Base-by-base conservation (phyloP, 2,113 vertebrate genomes). In the Jacana jacana region DNA sequence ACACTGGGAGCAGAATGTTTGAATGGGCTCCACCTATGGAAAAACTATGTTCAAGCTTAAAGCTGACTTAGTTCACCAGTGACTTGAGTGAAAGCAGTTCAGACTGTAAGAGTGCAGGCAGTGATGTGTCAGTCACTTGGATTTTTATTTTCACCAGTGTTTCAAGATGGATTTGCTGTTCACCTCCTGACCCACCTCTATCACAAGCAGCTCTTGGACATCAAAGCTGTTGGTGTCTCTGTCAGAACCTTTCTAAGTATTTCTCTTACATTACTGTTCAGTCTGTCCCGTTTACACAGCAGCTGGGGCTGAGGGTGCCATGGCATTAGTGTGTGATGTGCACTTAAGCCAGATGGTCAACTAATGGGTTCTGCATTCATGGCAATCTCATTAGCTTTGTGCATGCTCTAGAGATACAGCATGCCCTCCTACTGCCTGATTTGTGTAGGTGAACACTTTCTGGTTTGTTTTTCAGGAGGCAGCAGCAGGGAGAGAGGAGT, bases 391-490 rank as follows among this genome's bases (percentile, higher is more conserved):
- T 24, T 51, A 64, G 57, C 17, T 63, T 5, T 37, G 35, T 13
- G 35, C 13, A 3, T 23, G 5, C 35, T 35, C 35, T 49, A 19
- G 27, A 42, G 27, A 23, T 7, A 16, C 1, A 35, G 10, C 4
- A 5, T 1, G 3, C 22, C 33, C 24, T 49, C 40, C 16, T 17
- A 28, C 30, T 30, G 27, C 28, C 18, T 64, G 18, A 13, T 89
- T 73, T 70, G 49, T n/a, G n/a, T 60, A 24, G 27, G 9, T 68
- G 48, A 57, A 30, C 9, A 19, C 8, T 1, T 77, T 60, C 27
- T 83, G 42, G 42, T 35, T 83, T 89, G 3, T 78, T 63, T 90
- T 92, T 77, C 83, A 97, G 97, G 95, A 93, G 16, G 35, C 51
- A 1, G 44, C 91, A 82, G 20, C 90, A 79, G 83, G 95, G 42